Base-by-base conservation (phyloP, 2,888 invertebrate genomes). In the Cryptocheilus praepositus region DNA sequence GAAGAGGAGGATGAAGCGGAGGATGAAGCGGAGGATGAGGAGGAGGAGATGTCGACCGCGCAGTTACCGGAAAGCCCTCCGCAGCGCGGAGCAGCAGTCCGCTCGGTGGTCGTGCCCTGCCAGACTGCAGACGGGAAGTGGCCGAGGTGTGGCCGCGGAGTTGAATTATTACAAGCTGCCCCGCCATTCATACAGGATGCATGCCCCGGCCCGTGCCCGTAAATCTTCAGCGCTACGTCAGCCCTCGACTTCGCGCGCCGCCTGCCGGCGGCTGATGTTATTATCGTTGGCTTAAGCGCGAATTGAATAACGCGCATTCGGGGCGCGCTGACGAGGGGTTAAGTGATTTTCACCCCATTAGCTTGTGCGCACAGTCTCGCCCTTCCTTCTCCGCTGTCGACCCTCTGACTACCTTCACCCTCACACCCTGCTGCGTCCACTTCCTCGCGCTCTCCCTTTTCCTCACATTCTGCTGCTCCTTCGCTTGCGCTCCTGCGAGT, bases 121-220 rank as follows among this genome's bases (percentile, higher is more conserved):
- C 80, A 74, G 78, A 75, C 82, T 84, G 79, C 82, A 81, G 86
- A 87, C 84, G 85, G 86, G 83, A 86, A 86, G 86, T 85, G 83
- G 85, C 80, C 86, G 83, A 87, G 87, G 87, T 86, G 87, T 85
- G 87, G 86, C 84, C 83, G 82, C 83, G 81, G 82, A 86, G 85
- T 85, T 87, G 86, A 87, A 86, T 87, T 86, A 87, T 87, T 85
- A 84, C 87, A 85, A 85, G 83, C 84, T 85, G 85, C 83, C 85
- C 78, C 84, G 83, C 83, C 85, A 85, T 87, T 86, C 86, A 85
- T 86, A 86, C 84, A 86, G 86, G 86, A 86, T 86, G 83, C 83
- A 85, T 82, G 85, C 82, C 72, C 81, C 79, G 79, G 78, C 78
- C 74, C 80, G 83, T 74, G 80, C 76, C 79, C 83, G 86, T 86